These are phyloP conservation scores for Halcyon chelicuti DNA, from an alignment of 2,797 vertebrate genomes.

Conservation along the genomic window DNA sequence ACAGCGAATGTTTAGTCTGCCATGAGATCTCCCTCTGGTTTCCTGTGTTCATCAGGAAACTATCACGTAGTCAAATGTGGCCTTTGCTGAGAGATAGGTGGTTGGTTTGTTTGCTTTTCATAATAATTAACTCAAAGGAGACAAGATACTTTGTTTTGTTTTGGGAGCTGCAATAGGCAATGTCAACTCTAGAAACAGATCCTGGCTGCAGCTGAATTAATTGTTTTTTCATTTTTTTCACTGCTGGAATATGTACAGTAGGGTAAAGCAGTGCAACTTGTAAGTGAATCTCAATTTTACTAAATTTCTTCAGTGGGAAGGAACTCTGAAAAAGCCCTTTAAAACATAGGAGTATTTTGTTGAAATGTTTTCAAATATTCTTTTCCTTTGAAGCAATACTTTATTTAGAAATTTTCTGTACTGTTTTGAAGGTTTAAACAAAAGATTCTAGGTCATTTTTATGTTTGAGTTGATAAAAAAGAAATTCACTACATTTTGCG, in stretches of 20 bases:
- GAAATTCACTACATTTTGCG: background rate
- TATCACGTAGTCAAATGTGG: background rate
- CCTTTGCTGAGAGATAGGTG: background rate
- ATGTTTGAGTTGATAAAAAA: background rate
- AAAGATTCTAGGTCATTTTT: background rate
- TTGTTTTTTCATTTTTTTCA: background rate
- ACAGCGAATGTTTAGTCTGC: background rate
- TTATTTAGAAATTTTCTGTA: background rate
- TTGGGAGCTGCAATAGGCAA: background rate
- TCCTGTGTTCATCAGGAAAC: background rate
- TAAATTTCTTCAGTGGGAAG: background rate
- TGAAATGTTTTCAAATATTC: background rate
- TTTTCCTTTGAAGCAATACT: background rate
- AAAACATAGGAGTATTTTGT: background rate
- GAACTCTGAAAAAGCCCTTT: background rate
- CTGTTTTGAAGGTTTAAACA: background rate
- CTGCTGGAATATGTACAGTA: background rate
- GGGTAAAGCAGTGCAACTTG: background rate
- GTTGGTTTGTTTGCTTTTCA: background rate
- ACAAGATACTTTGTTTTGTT: background rate
- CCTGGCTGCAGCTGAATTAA: background rate
- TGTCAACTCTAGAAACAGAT: background rate
- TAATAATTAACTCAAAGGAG: background rate
- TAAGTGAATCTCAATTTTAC: background rate
- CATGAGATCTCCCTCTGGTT: accelerated